A percentile compares a stretch with the other conserved stretches of the same genome.
Conservation (phyloP, 2,888 invertebrate genomes). For the Temnothorax ravouxi region DNA sequence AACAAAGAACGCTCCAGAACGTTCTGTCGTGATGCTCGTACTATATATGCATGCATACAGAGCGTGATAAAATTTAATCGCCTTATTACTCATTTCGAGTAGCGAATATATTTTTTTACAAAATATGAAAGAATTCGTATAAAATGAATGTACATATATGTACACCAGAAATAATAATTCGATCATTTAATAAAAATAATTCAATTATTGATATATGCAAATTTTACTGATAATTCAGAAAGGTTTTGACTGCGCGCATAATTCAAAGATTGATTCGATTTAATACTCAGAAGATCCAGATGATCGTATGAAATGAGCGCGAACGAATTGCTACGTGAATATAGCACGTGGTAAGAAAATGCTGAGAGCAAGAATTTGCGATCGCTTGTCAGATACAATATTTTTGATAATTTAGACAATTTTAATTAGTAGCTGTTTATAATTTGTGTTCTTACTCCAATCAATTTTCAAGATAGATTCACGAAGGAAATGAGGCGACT, state of each 20-base stretch:
- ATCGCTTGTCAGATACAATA: background rate
- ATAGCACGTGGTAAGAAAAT: background rate
- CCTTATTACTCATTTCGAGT: no score
- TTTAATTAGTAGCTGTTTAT: background rate
- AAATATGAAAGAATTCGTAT: background rate
- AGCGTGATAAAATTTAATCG: background rate
- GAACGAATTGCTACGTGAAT: background rate
- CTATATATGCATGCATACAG: background rate
- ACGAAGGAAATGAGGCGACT: background rate
- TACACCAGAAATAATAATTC: background rate
- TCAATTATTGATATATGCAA: background rate
- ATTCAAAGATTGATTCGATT: background rate
- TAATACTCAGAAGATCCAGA: background rate
- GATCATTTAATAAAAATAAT: background rate
- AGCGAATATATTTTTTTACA: background rate
- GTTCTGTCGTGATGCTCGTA: background rate
- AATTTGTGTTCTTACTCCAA: background rate
- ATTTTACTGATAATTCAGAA: background rate
- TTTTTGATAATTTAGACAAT: background rate
- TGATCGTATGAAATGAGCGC: background rate
- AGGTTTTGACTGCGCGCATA: background rate
- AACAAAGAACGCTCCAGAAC: slow-evolving; percentile 19
- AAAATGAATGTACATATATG: background rate
- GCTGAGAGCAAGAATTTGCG: background rate
- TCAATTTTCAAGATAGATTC: background rate